phyloP scores from a whole-genome alignment of 2,888 invertebrate species.

The Macrosoma leucophasiata region DNA sequence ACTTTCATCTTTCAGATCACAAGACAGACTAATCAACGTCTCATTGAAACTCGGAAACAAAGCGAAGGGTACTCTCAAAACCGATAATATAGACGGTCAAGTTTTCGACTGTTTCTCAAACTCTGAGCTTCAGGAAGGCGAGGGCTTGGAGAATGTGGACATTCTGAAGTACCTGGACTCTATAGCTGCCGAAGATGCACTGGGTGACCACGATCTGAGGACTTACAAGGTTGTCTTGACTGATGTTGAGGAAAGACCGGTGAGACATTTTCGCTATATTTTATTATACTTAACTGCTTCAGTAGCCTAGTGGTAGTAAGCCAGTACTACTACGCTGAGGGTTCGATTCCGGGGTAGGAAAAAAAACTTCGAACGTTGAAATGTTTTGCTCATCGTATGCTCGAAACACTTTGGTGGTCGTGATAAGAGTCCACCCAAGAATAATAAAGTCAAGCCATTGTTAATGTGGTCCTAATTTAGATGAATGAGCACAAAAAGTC shows the following conservation, averaged over 20 bases:
- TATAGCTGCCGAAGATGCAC: conserved; percentile 54
- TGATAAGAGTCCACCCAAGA: no score
- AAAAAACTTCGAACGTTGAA: no score
- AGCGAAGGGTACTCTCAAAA: conserved; percentile 77
- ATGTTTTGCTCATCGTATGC: no score
- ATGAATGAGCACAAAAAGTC: no score
- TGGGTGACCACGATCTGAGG: conserved; percentile 52
- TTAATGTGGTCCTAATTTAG: no score
- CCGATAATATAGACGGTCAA: conserved; percentile 71
- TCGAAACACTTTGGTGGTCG: no score
- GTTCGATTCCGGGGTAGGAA: no score
- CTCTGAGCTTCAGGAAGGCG: conserved; percentile 37
- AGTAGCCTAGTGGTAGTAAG: no score
- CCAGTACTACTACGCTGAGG: no score
- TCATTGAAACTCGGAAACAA: conserved; percentile 73
- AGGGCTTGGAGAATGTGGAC: conserved; percentile 52
- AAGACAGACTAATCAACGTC: conserved; percentile 45
- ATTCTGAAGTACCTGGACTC: conserved; percentile 58
- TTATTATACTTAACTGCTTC: no score
- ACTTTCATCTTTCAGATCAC: conserved; percentile 36
- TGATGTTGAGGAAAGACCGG: conserved; percentile 55
- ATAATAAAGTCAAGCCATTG: no score
- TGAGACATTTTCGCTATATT: no score
- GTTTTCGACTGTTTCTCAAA: conserved; percentile 47
- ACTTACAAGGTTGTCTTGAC: conserved; percentile 63